Evolutionary conservation across 2,888 invertebrate genomes (phyloP).

Genomic region (Pammene aurita): DNA sequence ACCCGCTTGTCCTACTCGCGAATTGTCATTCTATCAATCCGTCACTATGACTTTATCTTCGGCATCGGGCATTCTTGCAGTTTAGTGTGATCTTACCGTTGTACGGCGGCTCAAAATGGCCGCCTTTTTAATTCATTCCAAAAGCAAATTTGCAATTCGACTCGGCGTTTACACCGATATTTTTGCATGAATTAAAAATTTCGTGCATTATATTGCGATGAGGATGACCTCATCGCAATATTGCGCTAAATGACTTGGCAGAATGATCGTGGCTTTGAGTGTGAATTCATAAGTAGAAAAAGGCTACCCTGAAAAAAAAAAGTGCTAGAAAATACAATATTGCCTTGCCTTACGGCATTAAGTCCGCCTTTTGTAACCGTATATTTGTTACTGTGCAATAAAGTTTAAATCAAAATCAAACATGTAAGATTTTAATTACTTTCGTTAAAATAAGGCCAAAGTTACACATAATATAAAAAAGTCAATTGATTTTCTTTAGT

Average conservation of each 20-base stretch:
- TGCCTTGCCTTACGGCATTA: too few relatives aligned
- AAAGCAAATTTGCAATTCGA: constrained; percentile 5
- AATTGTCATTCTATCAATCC: constrained; percentile 81
- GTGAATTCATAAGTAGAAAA: neutral
- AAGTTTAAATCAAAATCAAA: neutral
- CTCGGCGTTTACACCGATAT: constrained; percentile 9
- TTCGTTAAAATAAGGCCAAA: constrained; percentile 10
- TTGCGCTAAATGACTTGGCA: neutral
- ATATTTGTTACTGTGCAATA: too few relatives aligned
- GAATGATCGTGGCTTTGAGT: constrained; percentile 4
- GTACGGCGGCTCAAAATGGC: constrained; percentile 47
- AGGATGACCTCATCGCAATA: too few relatives aligned
- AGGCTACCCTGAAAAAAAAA: neutral
- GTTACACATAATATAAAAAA: neutral
- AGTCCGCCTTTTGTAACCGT: too few relatives aligned
- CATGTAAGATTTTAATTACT: constrained; percentile 1
- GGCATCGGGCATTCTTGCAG: constrained; percentile 59
- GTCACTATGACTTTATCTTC: constrained; percentile 76
- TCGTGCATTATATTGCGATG: neutral
- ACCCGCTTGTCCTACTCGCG: constrained; percentile 76
- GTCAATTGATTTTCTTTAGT: neutral
- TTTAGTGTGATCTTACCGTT: constrained; percentile 62
- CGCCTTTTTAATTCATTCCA: constrained; percentile 21
- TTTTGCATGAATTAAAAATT: constrained; percentile 8
- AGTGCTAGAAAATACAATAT: neutral